Conservation (phyloP, 2,888 invertebrate genomes). For the Meganola albula region DNA sequence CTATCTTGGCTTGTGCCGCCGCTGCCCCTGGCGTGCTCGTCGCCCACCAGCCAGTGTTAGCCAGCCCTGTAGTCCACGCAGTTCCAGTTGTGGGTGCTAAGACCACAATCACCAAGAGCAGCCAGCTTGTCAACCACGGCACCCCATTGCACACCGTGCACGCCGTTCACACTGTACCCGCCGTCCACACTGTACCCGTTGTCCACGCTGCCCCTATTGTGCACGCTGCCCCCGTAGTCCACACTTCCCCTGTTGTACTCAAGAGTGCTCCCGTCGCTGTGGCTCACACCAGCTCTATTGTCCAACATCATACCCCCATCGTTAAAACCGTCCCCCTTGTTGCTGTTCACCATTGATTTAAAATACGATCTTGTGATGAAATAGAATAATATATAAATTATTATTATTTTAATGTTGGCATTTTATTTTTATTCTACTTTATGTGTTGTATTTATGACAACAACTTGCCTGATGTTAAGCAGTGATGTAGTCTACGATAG, state of each 20-base stretch:
- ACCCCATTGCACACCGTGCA: slow-evolving; percentile 45
- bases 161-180: slow-evolving; percentile 35
- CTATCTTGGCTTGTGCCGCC: slow-evolving; percentile 69
- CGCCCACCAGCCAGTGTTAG: slow-evolving; percentile 54
- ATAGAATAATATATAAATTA: no score
- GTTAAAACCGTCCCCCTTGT: slow-evolving; percentile 53
- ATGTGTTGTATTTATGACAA: no score
- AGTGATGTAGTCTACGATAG: no score
- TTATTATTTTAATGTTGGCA: no score
- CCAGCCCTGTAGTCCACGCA: slow-evolving; percentile 51
- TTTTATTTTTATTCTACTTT: no score
- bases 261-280: slow-evolving; percentile 42
- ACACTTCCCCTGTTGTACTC: slow-evolving; percentile 34
- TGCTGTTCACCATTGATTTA: slow-evolving; percentile 50
- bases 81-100: slow-evolving; percentile 56
- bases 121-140: slow-evolving; percentile 68
- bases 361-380: no score
- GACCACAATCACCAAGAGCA: slow-evolving; percentile 68
- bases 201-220: slow-evolving; percentile 44
- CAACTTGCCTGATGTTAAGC: no score
- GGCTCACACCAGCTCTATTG: slow-evolving; percentile 35
- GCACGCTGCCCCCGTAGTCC: slow-evolving; percentile 52
- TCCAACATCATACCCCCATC: slow-evolving; percentile 41
- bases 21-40: slow-evolving; percentile 64
- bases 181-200: slow-evolving; percentile 44